Conservation (phyloP, 2,113 vertebrate genomes). For the Cercocebus atys region DNA sequence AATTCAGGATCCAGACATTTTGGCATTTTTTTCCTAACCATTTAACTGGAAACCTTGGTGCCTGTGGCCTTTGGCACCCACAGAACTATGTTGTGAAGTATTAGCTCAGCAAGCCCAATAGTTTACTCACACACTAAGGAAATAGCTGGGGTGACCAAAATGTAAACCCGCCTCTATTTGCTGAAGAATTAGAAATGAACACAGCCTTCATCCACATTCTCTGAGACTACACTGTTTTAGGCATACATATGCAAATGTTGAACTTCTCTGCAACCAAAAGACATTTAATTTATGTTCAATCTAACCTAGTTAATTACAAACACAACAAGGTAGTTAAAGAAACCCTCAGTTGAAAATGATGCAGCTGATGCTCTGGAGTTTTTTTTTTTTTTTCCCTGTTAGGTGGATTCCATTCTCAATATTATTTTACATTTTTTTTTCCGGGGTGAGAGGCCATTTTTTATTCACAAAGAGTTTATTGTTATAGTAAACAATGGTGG, state of each 20-base stretch:
- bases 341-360: background rate
- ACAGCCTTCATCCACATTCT: background rate
- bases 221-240: background rate
- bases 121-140: background rate
- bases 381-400: background rate
- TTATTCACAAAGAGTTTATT: background rate
- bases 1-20: background rate
- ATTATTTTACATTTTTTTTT: constrained; percentile 23
- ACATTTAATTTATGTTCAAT: background rate
- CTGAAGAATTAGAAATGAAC: background rate
- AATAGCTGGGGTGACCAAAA: background rate
- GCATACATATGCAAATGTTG: background rate
- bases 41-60: background rate
- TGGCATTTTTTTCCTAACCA: background rate
- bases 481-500: background rate
- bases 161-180: background rate
- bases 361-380: too few species aligned
- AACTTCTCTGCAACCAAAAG: background rate
- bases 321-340: background rate
- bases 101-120: background rate
- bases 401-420: background rate
- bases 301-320: background rate
- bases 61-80: background rate
- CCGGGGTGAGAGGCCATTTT: background rate
- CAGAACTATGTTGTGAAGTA: background rate